These are phyloP conservation scores for Cantharis flavilabris DNA, from an alignment of 2,888 invertebrate species.

Conservation along the genomic window DNA sequence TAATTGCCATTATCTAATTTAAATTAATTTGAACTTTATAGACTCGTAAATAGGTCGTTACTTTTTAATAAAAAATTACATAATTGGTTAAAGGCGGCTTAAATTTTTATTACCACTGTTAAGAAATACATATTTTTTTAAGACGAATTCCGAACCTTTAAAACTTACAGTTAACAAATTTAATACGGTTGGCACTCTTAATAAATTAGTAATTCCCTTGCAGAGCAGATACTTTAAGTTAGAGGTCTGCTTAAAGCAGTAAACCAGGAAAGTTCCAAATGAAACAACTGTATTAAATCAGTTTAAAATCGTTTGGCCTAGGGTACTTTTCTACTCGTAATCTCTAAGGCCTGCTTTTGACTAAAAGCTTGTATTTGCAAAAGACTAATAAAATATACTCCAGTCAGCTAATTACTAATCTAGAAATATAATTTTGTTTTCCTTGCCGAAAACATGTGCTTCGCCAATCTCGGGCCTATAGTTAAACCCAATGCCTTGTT, in stretches of 20 bases:
- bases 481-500: background rate
- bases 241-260: conserved; percentile 22
- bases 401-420: conserved; percentile 15
- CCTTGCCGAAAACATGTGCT: background rate
- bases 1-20: background rate
- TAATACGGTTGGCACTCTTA: conserved; percentile 19
- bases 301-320: conserved; percentile 23
- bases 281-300: conserved; percentile 29
- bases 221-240: conserved; percentile 19
- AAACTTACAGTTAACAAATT: conserved; percentile 10
- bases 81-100: background rate
- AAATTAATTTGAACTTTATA: background rate
- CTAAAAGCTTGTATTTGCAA: conserved; percentile 27
- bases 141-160: background rate
- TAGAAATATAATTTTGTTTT: background rate
- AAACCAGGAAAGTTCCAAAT: conserved; percentile 23
- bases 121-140: background rate
- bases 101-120: background rate
- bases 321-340: conserved; percentile 23
- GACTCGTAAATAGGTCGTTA: background rate
- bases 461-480: background rate
- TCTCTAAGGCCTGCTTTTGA: conserved; percentile 24
- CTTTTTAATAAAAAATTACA: background rate
- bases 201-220: conserved; percentile 20
- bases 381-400: conserved; percentile 28